Base-by-base conservation (phyloP, 2,888 invertebrate genomes). In the Hetaerina titia region DNA sequence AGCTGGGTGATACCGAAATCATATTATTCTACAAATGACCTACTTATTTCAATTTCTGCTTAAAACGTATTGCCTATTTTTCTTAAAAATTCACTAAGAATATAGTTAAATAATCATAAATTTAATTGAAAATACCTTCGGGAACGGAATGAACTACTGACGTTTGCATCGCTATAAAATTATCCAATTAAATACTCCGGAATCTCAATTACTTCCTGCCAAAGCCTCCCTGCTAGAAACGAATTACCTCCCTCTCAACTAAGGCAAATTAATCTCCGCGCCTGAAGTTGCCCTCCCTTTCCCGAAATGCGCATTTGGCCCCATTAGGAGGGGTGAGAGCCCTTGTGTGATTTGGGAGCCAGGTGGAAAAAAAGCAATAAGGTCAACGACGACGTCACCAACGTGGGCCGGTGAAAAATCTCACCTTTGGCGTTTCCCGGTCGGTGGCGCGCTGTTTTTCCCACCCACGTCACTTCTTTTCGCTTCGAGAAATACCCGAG, bases 391-490 rank as follows among this genome's bases (percentile, higher is more conserved):
- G 25, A 31, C 81, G 81, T 81, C 81, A 22, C 25, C 13, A 31
- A 81, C 81, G 81, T 9, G 81, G 25, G 81, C 25, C 25, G 81
- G 25, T 81, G 81, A 81, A 81, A 81, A 81, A 81, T 81, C 81
- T 81, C 81, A 81, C 81, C 81, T 81, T 81, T 81, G 81, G 81
- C 31, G 81, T 81, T 81, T 81, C 81, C 81, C 69, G 69, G n/a
- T n/a, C 69, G n/a, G 19, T 9, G 22, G 69, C 69, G n/a, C 69
- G 19, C 22, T 69, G 69, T 69, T 69, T 69, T 69, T 69, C 69
- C n/a, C 69, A 19, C 69, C 81, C 81, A 81, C 31, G 81, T 31
- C 81, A 81, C 31, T 31, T 11, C 31, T 6, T 81, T 81, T 81
- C 31, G 25, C 81, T 9, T 31, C 81, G 31, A 25, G 81, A 25